Evolutionary conservation across 2,113 vertebrate species (phyloP), one percentile per base, ranked within the genome.

Genomic region (Balaeniceps rex): DNA sequence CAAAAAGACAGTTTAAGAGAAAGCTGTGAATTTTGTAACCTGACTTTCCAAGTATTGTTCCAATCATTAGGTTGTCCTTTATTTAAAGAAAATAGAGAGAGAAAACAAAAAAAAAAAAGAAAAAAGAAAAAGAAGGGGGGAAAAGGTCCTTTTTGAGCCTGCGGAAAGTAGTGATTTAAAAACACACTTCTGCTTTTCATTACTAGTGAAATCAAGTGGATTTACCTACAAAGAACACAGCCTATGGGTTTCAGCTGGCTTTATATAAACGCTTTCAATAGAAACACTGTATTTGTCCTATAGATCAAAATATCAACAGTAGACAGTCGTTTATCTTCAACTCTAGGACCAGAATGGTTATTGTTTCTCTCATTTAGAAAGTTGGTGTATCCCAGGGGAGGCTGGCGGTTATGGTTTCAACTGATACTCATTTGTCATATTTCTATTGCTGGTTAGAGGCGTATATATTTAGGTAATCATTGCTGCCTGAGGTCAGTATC

Each of bases 321-420:
- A 90, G 93, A 71, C 34, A 93, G 66, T 90, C 78, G 90, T 97
- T 95, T 95, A 65, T 96, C 91, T 94, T 87, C 78, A 80, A 2
- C 25, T 14, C 89, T 96, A 33, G 78, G 89, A 94, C 34, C 34
- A 9, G 57, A 76, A 76, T 80, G 66, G 75, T 93, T 95, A 96
- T 94, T 96, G 78, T 89, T 96, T 93, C 88, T 89, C 84, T 95
- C 95, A 94, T 97, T 95, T 94, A 87, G 78, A 57, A 89, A 49
- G 69, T 15, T 72, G 66, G 36, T 72, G 9, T 85, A 79, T 91
- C 94, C 70, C 91, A 93, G 22, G 61, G 68, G 90, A 96, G 63
- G 28, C 74, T 93, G 70, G 9, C 19, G 19, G 40, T 89, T 97
- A 33, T 26, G 33, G 24, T 71, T 96, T 90, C 55, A 80, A 55